A percentile compares a stretch with the other conserved stretches of the same genome.
phyloP scores from a whole-genome alignment of 2,888 invertebrate genomes.

The Drosophila kokeensis region DNA sequence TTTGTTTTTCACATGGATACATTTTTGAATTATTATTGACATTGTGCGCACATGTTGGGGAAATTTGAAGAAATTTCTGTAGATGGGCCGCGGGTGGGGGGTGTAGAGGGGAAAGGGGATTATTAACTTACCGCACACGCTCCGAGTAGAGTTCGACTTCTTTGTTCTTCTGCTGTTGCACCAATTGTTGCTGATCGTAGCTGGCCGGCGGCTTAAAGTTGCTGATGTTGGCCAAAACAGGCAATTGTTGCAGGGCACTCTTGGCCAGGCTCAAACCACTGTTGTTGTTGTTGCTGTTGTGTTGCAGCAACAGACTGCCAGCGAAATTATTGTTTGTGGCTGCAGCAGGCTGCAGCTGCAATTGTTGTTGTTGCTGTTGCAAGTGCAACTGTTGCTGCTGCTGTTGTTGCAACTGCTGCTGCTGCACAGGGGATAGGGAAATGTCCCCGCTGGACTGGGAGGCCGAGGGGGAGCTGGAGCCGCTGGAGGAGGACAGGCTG shows the following conservation, averaged over 20 bases:
- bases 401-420: conserved; percentile 61
- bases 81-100: neutral
- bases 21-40: conserved; percentile 52
- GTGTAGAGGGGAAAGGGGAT: neutral
- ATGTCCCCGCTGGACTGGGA: conserved; percentile 90
- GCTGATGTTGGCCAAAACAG: conserved; percentile 69
- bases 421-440: conserved; percentile 85
- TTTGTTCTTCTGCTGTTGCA: conserved; percentile 88
- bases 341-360: conserved; percentile 25
- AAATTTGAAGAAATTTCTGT: conserved; percentile 42
- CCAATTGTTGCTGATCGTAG: conserved; percentile 82
- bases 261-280: conserved; percentile 63
- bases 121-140: conserved; percentile 89
- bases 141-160: conserved; percentile 92
- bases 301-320: conserved; percentile 47
- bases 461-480: conserved; percentile 92
- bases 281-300: conserved; percentile 46
- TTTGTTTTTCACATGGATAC: conserved; percentile 15
- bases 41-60: conserved; percentile 60
- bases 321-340: conserved; percentile 32
- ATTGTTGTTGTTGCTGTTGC: conserved; percentile 46
- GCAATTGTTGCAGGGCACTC: conserved; percentile 45
- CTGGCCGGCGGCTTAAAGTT: conserved; percentile 77
- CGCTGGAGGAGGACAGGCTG: conserved; percentile 92
- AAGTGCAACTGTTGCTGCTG: conserved; percentile 42